Evolutionary conservation across 2,113 vertebrate genomes (phyloP).

Genomic region (Vulpes vulpes): DNA sequence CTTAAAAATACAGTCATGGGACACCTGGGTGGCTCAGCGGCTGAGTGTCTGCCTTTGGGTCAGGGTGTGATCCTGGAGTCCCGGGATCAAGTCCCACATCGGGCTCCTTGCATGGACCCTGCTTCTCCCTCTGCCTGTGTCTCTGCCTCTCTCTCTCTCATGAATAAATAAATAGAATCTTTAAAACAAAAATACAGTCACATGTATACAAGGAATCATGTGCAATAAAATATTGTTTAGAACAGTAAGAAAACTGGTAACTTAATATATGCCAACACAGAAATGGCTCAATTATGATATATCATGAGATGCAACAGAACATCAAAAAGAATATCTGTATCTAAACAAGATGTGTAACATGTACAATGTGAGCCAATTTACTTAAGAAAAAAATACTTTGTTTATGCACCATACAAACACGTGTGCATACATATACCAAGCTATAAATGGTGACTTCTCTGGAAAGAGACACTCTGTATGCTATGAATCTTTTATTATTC

Average conservation of each 20-base stretch:
- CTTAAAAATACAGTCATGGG: neutral
- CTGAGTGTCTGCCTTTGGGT: too few relatives aligned
- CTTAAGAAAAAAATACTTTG: neutral
- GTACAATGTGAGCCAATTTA: neutral
- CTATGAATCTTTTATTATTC: neutral
- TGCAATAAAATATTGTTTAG: neutral
- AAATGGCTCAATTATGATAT: neutral
- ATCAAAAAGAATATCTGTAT: neutral
- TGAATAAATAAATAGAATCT: neutral
- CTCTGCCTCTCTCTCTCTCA: too few relatives aligned
- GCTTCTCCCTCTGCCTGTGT: too few relatives aligned
- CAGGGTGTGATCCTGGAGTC: too few relatives aligned
- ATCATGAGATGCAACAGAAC: neutral
- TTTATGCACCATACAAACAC: neutral
- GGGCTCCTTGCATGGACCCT: too few relatives aligned
- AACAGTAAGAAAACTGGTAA: constrained; percentile 2
- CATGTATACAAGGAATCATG: neutral
- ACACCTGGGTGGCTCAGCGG: too few relatives aligned
- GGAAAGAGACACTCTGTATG: neutral
- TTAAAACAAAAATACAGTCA: neutral
- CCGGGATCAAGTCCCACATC: too few relatives aligned
- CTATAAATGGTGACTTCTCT: neutral
- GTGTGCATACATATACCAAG: neutral
- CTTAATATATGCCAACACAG: neutral
- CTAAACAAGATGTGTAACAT: constrained; percentile 31